These are phyloP conservation scores for Cephus runcator DNA, from an alignment of 2,888 invertebrate species.

Conservation along the genomic window DNA sequence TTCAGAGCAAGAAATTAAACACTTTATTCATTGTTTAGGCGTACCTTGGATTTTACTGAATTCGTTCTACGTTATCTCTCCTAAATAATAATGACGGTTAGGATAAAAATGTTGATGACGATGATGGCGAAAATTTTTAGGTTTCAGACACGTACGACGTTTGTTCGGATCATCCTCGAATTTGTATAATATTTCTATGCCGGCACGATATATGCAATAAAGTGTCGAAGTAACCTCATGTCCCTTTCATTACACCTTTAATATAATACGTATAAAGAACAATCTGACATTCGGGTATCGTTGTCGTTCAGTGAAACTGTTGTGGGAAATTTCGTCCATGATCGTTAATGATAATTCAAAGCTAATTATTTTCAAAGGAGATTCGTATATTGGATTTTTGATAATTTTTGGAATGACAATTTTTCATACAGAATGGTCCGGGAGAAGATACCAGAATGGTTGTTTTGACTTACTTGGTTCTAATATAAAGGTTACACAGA, in stretches of 20 bases:
- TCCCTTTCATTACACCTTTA: neutral
- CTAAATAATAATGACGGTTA: neutral
- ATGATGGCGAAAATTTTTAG: conserved; percentile 25
- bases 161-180: conserved; percentile 39
- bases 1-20: neutral
- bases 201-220: conserved; percentile 59
- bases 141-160: neutral
- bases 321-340: too few species aligned
- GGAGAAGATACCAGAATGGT: too few species aligned
- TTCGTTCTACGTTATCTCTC: neutral
- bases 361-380: too few species aligned
- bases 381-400: too few species aligned
- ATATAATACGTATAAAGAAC: neutral
- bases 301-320: too few species aligned
- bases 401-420: too few species aligned
- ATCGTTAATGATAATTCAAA: too few species aligned
- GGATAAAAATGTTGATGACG: neutral
- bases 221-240: conserved; percentile 42
- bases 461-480: too few species aligned
- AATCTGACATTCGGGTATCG: too few species aligned
- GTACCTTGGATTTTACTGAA: too few species aligned
- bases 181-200: conserved; percentile 64
- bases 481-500: too few species aligned
- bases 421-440: too few species aligned
- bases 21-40: neutral